Conservation (phyloP, 2,888 invertebrate genomes). For the Endotricha flammealis region DNA sequence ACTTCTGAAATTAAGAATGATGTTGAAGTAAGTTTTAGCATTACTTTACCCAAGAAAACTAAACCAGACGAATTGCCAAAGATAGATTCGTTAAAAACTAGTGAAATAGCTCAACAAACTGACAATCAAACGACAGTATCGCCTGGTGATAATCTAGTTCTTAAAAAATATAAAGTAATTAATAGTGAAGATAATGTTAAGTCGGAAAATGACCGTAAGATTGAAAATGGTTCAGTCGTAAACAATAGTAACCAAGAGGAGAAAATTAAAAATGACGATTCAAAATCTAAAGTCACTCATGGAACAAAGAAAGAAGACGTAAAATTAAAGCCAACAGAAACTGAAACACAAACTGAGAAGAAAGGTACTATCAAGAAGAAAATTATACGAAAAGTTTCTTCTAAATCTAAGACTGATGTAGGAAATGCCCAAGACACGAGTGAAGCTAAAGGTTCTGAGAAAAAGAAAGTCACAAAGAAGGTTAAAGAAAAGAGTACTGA, state of each 20-base stretch:
- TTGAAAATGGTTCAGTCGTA: conserved; percentile 36
- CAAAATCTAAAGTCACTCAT: conserved; percentile 40
- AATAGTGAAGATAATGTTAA: conserved; percentile 34
- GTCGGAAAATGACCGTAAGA: conserved; percentile 33
- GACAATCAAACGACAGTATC: conserved; percentile 25
- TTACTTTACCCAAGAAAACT: conserved; percentile 59
- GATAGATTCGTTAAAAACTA: conserved; percentile 30
- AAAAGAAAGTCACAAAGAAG: conserved; percentile 66
- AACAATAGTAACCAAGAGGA: conserved; percentile 41
- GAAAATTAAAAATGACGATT: conserved; percentile 35
- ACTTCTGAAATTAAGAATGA: conserved; percentile 46
- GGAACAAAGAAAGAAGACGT: conserved; percentile 41
- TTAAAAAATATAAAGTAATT: conserved; percentile 59
- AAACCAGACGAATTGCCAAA: conserved; percentile 34
- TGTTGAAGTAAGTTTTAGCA: conserved; percentile 68
- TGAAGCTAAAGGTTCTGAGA: conserved; percentile 51
- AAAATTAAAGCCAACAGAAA: conserved; percentile 37
- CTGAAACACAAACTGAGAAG: conserved; percentile 45
- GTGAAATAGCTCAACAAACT: conserved; percentile 26
- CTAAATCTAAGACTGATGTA: conserved; percentile 65
- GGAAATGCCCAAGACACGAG: conserved; percentile 39
- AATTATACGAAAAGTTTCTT: conserved; percentile 64
- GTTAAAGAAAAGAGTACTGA: conserved; percentile 55
- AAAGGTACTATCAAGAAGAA: conserved; percentile 67
- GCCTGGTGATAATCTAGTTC: conserved; percentile 34